These are phyloP conservation scores for Calephelis perditalis DNA, from an alignment of 2,888 invertebrate genomes.

Conservation along the genomic window DNA sequence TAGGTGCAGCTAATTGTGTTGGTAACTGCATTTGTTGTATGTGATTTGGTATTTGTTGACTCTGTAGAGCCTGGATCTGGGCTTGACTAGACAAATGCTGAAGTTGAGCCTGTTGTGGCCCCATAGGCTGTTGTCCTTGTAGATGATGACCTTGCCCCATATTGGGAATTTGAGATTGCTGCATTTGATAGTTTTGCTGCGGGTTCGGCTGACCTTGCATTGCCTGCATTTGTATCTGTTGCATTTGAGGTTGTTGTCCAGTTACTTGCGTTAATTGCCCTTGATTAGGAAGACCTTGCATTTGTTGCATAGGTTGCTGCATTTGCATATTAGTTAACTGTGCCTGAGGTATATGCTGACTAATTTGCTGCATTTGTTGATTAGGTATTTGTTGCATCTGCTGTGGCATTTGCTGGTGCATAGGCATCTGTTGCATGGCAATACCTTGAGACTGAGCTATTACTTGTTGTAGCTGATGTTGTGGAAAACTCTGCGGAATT, in stretches of 20 bases:
- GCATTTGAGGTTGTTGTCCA: conserved; percentile 70
- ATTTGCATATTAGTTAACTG: conserved; percentile 72
- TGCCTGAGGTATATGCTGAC: conserved; percentile 66
- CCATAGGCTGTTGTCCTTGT: conserved; percentile 65
- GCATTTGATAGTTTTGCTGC: conserved; percentile 71
- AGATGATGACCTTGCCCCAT: conserved; percentile 68
- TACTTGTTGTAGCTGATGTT: conserved; percentile 73
- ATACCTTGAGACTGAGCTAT: conserved; percentile 71
- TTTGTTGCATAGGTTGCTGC: conserved; percentile 73
- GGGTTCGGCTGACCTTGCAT: conserved; percentile 68
- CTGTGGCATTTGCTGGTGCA: conserved; percentile 74
- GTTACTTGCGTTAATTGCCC: conserved; percentile 68
- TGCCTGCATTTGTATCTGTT: conserved; percentile 74
- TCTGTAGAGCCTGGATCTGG: conserved; percentile 72
- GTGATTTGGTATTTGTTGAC: conserved; percentile 76
- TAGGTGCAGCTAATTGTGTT: conserved; percentile 58
- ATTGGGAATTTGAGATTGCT: conserved; percentile 69
- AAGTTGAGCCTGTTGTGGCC: conserved; percentile 67
- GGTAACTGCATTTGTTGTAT: conserved; percentile 76
- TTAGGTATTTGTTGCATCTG: conserved; percentile 75
- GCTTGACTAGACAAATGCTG: conserved; percentile 72
- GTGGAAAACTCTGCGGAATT: conserved; percentile 74
- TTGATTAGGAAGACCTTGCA: conserved; percentile 69
- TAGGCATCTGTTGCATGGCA: conserved; percentile 72
- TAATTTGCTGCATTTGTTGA: conserved; percentile 74